These are phyloP conservation scores for Nyctalus aviator DNA, from an alignment of 2,797 vertebrate genomes.

Conservation along the genomic window DNA sequence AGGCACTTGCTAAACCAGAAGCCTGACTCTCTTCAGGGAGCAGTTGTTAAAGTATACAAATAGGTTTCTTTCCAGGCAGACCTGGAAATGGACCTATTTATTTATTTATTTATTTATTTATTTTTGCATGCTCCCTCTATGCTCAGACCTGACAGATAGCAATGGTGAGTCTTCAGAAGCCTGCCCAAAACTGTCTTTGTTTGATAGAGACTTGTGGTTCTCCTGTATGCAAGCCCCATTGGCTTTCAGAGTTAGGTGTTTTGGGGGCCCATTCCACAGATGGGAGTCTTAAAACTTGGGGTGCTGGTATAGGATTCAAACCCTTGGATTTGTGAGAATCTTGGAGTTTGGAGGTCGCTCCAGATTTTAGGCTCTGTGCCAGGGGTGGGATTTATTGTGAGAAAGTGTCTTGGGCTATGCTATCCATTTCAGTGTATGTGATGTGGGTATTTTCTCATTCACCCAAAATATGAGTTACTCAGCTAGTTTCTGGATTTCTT, in stretches of 20 bases:
- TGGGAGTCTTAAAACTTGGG: not conserved
- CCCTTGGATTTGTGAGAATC: not conserved
- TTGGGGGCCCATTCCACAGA: not conserved
- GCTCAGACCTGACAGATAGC: not conserved
- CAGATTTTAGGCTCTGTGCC: not conserved
- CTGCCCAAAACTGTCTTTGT: not conserved
- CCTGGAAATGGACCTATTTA: not conserved
- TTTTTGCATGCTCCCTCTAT: not conserved
- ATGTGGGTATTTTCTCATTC: not conserved
- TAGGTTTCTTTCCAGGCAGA: not conserved
- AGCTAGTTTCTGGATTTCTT: conserved; percentile 23
- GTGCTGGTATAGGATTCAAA: not conserved
- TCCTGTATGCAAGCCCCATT: not conserved
- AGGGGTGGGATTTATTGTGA: not conserved
- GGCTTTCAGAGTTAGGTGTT: conserved; percentile 14
- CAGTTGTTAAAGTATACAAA: not conserved
- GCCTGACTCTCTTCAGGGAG: not conserved
- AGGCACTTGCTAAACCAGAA: not conserved
- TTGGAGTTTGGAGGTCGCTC: not conserved
- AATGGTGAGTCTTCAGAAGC: not conserved
- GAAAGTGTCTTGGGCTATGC: not conserved
- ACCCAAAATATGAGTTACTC: not conserved
- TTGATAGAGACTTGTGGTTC: not conserved
- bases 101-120: not conserved
- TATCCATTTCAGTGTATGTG: not conserved